Evolutionary conservation across 2,888 invertebrate species (phyloP).

Genomic region (Philhelius pedissequus): DNA sequence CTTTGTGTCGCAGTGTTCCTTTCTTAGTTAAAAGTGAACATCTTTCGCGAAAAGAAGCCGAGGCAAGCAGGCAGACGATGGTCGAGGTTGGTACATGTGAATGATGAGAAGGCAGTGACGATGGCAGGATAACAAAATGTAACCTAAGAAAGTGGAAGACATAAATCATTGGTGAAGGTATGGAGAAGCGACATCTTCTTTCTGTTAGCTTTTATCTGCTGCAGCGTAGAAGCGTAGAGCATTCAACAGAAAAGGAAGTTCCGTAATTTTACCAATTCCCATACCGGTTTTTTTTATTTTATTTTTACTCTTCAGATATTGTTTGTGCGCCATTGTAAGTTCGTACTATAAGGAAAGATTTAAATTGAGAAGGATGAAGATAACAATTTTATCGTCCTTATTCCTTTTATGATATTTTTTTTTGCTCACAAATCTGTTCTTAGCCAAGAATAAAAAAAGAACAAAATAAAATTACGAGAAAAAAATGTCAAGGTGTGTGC

Average conservation of each 20-base stretch:
- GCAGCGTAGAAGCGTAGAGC: neutral
- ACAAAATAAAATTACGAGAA: neutral
- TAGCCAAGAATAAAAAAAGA: neutral
- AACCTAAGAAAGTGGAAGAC: slow-evolving; percentile 56
- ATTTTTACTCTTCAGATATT: neutral
- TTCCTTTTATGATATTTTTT: slow-evolving; percentile 35
- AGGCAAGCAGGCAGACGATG: neutral
- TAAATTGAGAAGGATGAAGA: slow-evolving; percentile 63
- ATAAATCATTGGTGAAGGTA: slow-evolving; percentile 63
- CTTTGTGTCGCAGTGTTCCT: slow-evolving; percentile 14
- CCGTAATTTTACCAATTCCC: slow-evolving; percentile 54
- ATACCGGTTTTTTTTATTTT: neutral
- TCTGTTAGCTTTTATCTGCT: slow-evolving; percentile 13
- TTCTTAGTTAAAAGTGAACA: slow-evolving; percentile 50
- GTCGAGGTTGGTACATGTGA: neutral
- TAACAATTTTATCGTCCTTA: slow-evolving; percentile 60
- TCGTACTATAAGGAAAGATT: slow-evolving; percentile 35
- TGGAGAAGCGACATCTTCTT: slow-evolving; percentile 50
- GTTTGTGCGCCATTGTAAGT: slow-evolving; percentile 21
- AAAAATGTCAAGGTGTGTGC: neutral
- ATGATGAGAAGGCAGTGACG: neutral
- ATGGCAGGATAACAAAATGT: slow-evolving; percentile 27
- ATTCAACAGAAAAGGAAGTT: slow-evolving; percentile 37
- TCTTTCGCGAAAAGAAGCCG: neutral
- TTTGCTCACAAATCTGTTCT: slow-evolving; percentile 25